Base-by-base conservation (phyloP, 2,797 vertebrate genomes). In the Synaphobranchus kaupii region DNA sequence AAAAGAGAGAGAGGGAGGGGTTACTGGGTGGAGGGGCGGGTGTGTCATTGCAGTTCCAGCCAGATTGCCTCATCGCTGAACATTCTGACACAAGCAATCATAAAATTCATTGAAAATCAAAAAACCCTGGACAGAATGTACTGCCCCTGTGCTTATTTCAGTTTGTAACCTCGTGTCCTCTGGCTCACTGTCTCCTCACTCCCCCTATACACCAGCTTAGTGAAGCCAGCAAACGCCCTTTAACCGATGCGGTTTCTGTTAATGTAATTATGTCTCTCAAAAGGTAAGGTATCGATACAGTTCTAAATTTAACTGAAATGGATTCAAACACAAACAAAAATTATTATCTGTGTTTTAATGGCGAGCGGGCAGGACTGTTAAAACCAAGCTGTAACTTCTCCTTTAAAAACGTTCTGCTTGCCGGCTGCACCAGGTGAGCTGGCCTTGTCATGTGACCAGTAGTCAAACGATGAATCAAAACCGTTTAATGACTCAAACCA, bases 391-490 rank as follows among this genome's bases (percentile, higher is more conserved):
- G 78, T 25, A 22, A 50, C 17, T 31, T 20, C 28, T 25, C n/a
- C 44, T 54, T 56, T 54, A 83, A 28, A 52, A 54, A 50, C 12
- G 9, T 3, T 48, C 78, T 63, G 60, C 44, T 80, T 39, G 71
- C 88, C 81, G 87, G 87, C 83, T 84, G 81, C 81, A 28, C 84
- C 63, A 34, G 66, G 76, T 83, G 52, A 86, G 84, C 83, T 90
- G 87, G 85, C 66, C 85, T 34, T 48, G 68, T 89, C 84, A 73
- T 85, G 84, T 88, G 87, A 91, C 87, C 82, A 28, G 89, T 66
- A 88, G 87, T 86, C 31, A 88, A 92, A 91, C 89, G 89, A 90
- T 93, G 89, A 92, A 94, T 94, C 93, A 93, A 89, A 87, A 81
- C 47, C 88, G 82, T 89, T 89, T 92, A 93, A 95, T 93, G 84